Percentiles rank a stretch among this genome's conserved stretches.
These are phyloP conservation scores for Germaria angustata DNA, from an alignment of 2,888 invertebrate species.

Conservation along the genomic window DNA sequence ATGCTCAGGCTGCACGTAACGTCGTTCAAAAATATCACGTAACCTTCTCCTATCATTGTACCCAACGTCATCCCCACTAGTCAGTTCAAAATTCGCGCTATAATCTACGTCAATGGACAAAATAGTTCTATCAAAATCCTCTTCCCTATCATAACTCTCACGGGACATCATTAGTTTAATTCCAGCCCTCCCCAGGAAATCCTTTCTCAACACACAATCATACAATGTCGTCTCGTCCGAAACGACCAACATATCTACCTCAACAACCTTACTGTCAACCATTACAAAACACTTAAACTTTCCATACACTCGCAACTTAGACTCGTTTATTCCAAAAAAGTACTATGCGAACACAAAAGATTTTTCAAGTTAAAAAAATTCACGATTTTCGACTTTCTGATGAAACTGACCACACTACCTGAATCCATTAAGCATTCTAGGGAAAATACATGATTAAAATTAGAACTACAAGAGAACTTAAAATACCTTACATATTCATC, in stretches of 20 bases:
- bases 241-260: conserved; percentile 15
- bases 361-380: background rate
- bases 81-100: too few relatives aligned
- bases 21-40: too few relatives aligned
- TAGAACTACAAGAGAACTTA: too few relatives aligned
- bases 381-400: background rate
- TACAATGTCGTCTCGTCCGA: background rate
- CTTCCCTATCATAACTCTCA: background rate
- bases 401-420: conserved; percentile 17
- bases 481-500: too few relatives aligned
- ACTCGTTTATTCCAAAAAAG: conserved; percentile 21
- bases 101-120: background rate
- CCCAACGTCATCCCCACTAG: too few relatives aligned
- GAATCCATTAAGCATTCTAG: conserved; percentile 38
- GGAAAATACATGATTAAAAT: background rate
- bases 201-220: conserved; percentile 22
- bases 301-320: conserved; percentile 22
- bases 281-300: conserved; percentile 1
- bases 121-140: background rate
- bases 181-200: conserved; percentile 1
- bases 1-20: too few relatives aligned
- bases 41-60: too few relatives aligned
- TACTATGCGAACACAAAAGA: background rate
- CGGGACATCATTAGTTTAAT: background rate
- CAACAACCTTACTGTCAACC: conserved; percentile 8